phyloP scores from a whole-genome alignment of 2,888 invertebrate species.

The Parthenolecanium corni region DNA sequence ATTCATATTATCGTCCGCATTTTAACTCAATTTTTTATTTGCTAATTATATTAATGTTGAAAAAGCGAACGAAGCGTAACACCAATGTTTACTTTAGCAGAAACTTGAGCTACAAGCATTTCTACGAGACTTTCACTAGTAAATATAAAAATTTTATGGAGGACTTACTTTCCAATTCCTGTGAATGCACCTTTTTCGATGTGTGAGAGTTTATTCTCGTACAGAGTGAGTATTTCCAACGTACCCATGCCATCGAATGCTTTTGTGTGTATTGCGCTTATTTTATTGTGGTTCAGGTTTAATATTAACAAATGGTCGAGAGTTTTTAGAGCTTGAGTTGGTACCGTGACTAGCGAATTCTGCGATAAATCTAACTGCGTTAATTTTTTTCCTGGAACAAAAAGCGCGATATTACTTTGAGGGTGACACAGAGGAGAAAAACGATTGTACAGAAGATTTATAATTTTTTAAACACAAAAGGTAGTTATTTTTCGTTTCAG shows the following conservation, averaged over 20 bases:
- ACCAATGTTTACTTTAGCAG: too few species aligned
- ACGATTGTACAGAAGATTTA: not conserved
- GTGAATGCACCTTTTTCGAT: constrained; percentile 74
- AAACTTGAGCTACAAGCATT: too few species aligned
- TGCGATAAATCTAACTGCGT: constrained; percentile 81
- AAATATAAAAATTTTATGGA: too few species aligned
- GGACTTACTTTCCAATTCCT: constrained; percentile 70
- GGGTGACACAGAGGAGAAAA: not conserved
- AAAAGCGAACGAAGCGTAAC: too few species aligned
- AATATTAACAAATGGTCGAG: constrained; percentile 72
- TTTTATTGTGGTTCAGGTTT: constrained; percentile 79
- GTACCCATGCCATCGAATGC: constrained; percentile 81
- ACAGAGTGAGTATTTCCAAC: constrained; percentile 71
- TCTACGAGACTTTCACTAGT: too few species aligned
- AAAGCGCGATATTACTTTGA: not conserved
- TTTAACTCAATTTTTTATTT: too few species aligned
- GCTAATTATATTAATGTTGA: too few species aligned
- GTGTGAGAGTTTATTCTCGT: constrained; percentile 68
- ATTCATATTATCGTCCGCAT: too few species aligned
- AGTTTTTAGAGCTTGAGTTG: constrained; percentile 65
- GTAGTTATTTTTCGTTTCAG: too few species aligned
- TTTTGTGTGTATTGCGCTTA: constrained; percentile 61
- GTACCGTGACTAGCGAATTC: constrained; percentile 68
- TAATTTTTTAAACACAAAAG: not conserved
- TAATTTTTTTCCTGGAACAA: constrained; percentile 59